Evolutionary conservation across 2,888 invertebrate genomes (phyloP), one percentile per base, ranked within the genome.

Genomic region (Epinotia demarniana): DNA sequence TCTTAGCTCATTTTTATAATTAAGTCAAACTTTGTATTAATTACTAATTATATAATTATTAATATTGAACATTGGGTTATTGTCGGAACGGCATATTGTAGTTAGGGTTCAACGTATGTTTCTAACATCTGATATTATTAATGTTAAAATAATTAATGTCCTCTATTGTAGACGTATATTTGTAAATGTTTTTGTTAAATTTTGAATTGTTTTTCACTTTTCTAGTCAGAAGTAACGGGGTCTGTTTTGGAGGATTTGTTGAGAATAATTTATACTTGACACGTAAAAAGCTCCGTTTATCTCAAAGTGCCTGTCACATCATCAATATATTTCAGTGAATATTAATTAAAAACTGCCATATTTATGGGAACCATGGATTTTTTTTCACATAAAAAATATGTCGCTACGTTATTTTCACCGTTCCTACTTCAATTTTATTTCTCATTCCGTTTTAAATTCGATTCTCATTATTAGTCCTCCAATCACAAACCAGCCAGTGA

Each of bases 201-300:
- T 86, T 88, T 79, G 81, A 80, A 82, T 89, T 90, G 72, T 80
- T 87, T 92, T 92, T 87, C 84, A 90, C 87, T 84, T 90, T 94
- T 93, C 89, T 91, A 85, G 93, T 92, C 93, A 90, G 83, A 87
- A 93, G 94, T 94, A 94, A 91, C 90, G 90, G 87, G 83, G 82
- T 81, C 84, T 81, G 85, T 80, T 85, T 76, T 83, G 83, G 85
- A 83, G 83, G 83, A 85, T 85, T 87, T 85, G 82, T 18, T 71
- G 64, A 58, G 58, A 72, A 57, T 12, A 4, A 64, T 61, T n/a
- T 6, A 53, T 8, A 53, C 13, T 39, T 39, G 9, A 39, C 1
- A 9, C 39, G 9, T 9, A 39, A 9, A 9, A 39, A 39, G 39
- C 39, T 39, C 46, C 3, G 1, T 43, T 12, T 13, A 3, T 46